phyloP scores from a whole-genome alignment of 2,797 vertebrate genomes.

The Rhinogobio ventralis region DNA sequence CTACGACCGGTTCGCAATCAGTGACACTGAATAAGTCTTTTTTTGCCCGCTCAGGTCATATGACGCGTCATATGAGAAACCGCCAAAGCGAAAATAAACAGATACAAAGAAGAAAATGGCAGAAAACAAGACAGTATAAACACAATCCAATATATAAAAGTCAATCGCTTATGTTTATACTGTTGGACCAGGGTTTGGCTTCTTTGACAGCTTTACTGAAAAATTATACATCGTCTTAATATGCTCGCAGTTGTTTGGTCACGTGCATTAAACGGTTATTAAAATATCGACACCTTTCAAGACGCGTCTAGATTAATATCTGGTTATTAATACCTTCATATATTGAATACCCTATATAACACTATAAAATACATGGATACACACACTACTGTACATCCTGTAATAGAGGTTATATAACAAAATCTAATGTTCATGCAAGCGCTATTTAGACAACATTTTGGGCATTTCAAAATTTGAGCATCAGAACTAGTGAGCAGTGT shows the following conservation, averaged over 20 bases:
- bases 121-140: not conserved
- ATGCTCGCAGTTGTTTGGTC: not conserved
- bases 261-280: not conserved
- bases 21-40: no score
- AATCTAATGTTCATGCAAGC: not conserved
- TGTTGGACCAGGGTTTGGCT: not conserved
- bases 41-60: constrained; percentile 2
- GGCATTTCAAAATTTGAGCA: not conserved
- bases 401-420: not conserved
- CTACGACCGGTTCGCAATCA: not conserved
- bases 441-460: not conserved
- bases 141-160: not conserved
- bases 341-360: not conserved
- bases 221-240: not conserved
- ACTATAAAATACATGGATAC: not conserved
- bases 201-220: not conserved
- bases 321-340: not conserved
- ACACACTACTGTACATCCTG: not conserved
- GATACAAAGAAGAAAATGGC: not conserved
- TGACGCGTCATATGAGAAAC: constrained; percentile 39
- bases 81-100: constrained; percentile 1
- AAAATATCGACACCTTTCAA: not conserved
- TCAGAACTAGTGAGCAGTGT: not conserved
- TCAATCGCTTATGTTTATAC: not conserved
- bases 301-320: not conserved